A percentile compares a stretch with the other conserved stretches of the same genome.
Conservation (phyloP, 53 echinoderm and acorn worm genomes). For the Patiria pectinifera region DNA sequence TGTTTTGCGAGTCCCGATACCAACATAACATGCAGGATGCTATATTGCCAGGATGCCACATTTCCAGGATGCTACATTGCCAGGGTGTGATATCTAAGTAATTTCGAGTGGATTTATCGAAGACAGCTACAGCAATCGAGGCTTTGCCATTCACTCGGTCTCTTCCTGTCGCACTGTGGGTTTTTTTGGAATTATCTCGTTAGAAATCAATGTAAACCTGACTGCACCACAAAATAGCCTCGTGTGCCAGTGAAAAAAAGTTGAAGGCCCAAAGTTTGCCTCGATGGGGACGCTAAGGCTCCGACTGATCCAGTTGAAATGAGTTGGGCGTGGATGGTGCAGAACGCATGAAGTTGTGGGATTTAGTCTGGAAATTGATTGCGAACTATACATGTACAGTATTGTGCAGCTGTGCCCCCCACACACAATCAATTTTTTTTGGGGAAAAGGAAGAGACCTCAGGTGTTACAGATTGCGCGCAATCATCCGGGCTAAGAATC, state of each 20-base stretch:
- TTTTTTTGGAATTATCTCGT: not conserved
- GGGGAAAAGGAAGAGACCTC: constrained; percentile 19
- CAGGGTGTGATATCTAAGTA: not conserved
- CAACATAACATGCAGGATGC: not conserved
- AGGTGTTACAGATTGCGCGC: constrained; percentile 16
- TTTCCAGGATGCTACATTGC: not conserved
- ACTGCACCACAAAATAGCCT: not conserved
- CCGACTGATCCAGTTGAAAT: not conserved
- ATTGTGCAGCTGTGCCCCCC: not conserved
- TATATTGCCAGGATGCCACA: not conserved
- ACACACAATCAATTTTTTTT: not conserved
- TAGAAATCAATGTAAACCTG: not conserved
- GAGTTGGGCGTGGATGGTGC: not conserved
- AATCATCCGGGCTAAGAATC: not conserved
- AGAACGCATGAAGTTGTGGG: not conserved
- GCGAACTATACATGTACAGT: not conserved
- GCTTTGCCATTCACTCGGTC: too few species aligned
- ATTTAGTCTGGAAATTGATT: not conserved
- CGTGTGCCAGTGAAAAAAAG: not conserved
- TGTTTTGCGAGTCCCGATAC: too few species aligned
- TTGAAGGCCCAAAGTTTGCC: not conserved
- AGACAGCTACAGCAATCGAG: not conserved
- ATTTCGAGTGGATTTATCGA: not conserved
- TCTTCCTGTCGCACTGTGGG: not conserved
- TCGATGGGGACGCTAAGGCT: not conserved